These are phyloP conservation scores for Oryzias sinensis DNA, from an alignment of 2,797 vertebrate species.

Conservation along the genomic window DNA sequence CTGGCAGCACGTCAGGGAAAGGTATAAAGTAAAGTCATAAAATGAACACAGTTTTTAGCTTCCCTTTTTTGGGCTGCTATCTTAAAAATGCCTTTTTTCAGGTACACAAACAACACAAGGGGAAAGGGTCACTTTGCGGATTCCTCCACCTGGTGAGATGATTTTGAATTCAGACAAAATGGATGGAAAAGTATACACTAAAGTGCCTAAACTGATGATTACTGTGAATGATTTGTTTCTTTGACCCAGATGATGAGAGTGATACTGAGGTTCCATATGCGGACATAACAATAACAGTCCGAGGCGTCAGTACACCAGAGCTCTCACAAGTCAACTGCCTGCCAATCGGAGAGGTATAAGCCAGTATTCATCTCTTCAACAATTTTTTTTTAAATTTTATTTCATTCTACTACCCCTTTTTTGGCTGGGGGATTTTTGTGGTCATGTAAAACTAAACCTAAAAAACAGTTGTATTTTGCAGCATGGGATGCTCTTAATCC, in stretches of 20 bases:
- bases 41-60: not conserved
- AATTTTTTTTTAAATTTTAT: too few relatives aligned
- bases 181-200: not conserved
- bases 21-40: conserved; percentile 40
- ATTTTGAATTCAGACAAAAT: not conserved
- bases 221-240: conserved; percentile 1
- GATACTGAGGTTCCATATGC: conserved; percentile 82
- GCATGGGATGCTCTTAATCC: too few relatives aligned
- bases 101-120: conserved; percentile 38
- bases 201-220: not conserved
- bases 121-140: conserved; percentile 62
- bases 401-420: too few relatives aligned
- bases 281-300: conserved; percentile 80
- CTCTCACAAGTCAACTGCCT: conserved; percentile 64
- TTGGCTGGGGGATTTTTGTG: too few relatives aligned
- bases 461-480: too few relatives aligned
- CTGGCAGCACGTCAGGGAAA: conserved; percentile 27
- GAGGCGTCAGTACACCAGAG: conserved; percentile 78
- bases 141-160: conserved; percentile 54
- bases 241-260: conserved; percentile 68
- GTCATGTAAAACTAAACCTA: too few relatives aligned
- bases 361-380: not conserved
- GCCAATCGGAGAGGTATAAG: conserved; percentile 62
- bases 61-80: not conserved
- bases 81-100: conserved; percentile 14